Conservation (phyloP, 2,113 vertebrate species). For the Pteronura brasiliensis region DNA sequence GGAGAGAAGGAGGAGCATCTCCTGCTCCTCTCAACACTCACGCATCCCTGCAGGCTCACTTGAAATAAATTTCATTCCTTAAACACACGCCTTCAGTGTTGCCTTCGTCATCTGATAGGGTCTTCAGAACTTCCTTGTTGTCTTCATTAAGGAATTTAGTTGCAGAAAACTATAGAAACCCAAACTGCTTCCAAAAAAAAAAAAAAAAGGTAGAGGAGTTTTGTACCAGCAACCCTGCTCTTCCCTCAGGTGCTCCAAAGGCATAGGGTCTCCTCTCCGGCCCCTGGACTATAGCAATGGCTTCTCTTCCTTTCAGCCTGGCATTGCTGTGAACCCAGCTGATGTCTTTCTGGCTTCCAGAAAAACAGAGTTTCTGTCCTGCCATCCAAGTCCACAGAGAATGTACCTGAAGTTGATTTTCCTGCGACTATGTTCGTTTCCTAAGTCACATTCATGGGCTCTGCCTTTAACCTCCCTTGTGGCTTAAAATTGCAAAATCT, state of each 20-base stretch:
- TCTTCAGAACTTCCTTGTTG: not conserved
- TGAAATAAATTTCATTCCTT: not conserved
- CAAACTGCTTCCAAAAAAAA: not conserved
- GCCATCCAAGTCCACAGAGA: not conserved
- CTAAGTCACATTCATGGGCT: not conserved
- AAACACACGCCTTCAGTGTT: not conserved
- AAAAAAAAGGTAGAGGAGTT: not conserved
- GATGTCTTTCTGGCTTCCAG: not conserved
- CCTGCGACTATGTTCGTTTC: not conserved
- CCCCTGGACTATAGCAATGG: not conserved
- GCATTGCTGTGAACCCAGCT: not conserved
- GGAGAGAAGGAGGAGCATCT: rapidly evolving
- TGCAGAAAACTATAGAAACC: not conserved
- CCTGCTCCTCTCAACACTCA: not conserved
- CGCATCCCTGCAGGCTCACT: not conserved
- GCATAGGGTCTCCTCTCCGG: not conserved
- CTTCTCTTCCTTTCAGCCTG: not conserved
- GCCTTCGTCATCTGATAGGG: not conserved
- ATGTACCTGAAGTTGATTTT: not conserved
- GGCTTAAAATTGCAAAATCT: not conserved
- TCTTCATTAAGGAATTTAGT: not conserved
- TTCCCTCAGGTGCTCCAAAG: not conserved
- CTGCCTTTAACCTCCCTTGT: not conserved
- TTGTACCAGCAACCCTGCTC: not conserved
- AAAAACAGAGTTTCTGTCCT: not conserved